Percentiles rank a stretch among this genome's conserved stretches.
Conservation (phyloP, 2,113 vertebrate species). For the Lamprotornis superbus region DNA sequence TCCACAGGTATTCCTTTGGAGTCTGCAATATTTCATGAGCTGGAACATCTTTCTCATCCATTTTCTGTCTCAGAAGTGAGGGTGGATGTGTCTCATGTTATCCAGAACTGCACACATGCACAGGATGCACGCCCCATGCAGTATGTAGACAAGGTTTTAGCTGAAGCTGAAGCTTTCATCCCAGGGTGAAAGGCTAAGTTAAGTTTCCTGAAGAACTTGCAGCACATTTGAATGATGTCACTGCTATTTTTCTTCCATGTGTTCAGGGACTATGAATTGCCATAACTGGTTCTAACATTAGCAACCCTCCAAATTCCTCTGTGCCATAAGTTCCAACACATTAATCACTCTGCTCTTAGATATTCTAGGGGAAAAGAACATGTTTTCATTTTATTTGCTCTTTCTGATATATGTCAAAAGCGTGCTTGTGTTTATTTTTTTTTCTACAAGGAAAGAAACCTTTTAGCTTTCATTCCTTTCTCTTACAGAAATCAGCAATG, state of each 20-base stretch:
- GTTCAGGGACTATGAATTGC: background rate
- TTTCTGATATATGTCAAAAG: background rate
- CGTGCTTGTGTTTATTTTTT: background rate
- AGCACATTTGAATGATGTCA: background rate
- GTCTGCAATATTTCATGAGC: background rate
- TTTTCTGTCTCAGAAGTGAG: background rate
- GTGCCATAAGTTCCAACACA: background rate
- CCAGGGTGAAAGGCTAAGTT: background rate
- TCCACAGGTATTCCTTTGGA: background rate
- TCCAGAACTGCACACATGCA: background rate
- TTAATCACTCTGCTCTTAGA: background rate
- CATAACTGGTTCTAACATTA: background rate
- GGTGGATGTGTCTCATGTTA: background rate
- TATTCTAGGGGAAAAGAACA: background rate
- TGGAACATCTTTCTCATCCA: background rate
- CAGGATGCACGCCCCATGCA: background rate
- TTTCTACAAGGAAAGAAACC: background rate
- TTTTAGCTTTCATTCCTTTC: background rate
- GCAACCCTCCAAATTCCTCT: background rate
- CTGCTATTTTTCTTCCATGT: background rate
- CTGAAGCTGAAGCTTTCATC: background rate
- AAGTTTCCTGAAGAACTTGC: background rate
- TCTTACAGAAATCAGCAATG: background rate
- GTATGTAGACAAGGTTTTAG: background rate
- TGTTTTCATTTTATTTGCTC: background rate